Conservation (phyloP, 1,140 invertebrate genomes). For the Bombus breviceps region DNA sequence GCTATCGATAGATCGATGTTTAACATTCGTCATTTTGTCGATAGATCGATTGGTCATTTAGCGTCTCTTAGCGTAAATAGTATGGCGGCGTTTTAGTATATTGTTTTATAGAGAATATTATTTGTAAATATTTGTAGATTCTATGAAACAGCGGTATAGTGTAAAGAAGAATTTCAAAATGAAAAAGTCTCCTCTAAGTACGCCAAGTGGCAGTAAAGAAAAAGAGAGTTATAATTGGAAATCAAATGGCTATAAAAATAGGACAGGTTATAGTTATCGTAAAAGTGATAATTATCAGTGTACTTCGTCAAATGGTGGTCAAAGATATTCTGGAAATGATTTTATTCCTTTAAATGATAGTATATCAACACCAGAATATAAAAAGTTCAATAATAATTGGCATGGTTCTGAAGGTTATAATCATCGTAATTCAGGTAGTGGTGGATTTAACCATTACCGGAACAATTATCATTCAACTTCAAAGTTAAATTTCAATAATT, state of each 20-base stretch:
- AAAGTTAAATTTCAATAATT: slow-evolving; percentile 49
- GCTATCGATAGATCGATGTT: slow-evolving; percentile 4
- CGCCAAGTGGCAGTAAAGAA: slow-evolving; percentile 46
- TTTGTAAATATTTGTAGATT: slow-evolving; percentile 47
- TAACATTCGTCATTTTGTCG: not conserved
- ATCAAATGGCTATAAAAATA: slow-evolving; percentile 35
- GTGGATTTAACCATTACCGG: slow-evolving; percentile 53
- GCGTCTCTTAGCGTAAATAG: not conserved
- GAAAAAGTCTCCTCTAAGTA: slow-evolving; percentile 74
- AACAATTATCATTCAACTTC: slow-evolving; percentile 47
- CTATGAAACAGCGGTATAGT: not conserved
- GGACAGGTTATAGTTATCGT: slow-evolving; percentile 56
- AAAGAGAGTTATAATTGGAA: slow-evolving; percentile 54
- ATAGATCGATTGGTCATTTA: slow-evolving; percentile 11
- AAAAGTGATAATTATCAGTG: slow-evolving; percentile 41
- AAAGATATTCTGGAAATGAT: slow-evolving; percentile 47
- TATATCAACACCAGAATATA: slow-evolving; percentile 50
- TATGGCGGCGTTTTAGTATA: slow-evolving; percentile 25
- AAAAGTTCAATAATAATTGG: slow-evolving; percentile 40
- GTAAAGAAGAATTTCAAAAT: slow-evolving; percentile 48
- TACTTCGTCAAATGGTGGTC: slow-evolving; percentile 31
- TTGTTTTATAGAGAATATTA: slow-evolving; percentile 21
- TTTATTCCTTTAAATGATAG: slow-evolving; percentile 71
- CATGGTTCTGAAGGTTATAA: slow-evolving; percentile 28
- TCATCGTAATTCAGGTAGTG: slow-evolving; percentile 47